These are phyloP conservation scores for Zingel zingel DNA, from an alignment of 2,113 vertebrate genomes.

Conservation along the genomic window DNA sequence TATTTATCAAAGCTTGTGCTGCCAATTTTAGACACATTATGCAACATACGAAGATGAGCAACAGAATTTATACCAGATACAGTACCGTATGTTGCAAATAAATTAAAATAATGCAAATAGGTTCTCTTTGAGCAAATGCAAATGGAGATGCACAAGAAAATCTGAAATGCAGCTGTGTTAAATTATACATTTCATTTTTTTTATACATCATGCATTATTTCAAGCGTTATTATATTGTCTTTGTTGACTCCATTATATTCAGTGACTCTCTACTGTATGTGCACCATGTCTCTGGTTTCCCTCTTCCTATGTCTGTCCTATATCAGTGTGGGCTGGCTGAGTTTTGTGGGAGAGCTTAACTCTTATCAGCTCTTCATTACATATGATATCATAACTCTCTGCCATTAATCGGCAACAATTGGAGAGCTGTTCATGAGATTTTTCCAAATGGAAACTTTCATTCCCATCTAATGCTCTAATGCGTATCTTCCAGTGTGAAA, in stretches of 20 bases:
- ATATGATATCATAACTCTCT: constrained; percentile 45
- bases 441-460: constrained; percentile 49
- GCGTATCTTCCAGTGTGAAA: constrained; percentile 60
- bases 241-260: constrained; percentile 7
- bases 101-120: constrained; percentile 6
- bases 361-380: constrained; percentile 63
- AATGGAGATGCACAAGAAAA: constrained; percentile 27
- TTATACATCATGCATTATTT: constrained; percentile 26
- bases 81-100: constrained; percentile 18
- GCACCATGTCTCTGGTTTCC: background rate
- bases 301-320: constrained; percentile 6
- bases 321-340: constrained; percentile 28
- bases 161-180: constrained; percentile 8
- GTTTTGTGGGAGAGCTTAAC: constrained; percentile 13
- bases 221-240: background rate
- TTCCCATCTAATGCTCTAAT: constrained; percentile 37
- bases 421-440: constrained; percentile 34
- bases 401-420: constrained; percentile 31
- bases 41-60: constrained; percentile 38
- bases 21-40: constrained; percentile 31
- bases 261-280: background rate
- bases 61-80: constrained; percentile 25
- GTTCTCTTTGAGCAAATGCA: constrained; percentile 59
- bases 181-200: constrained; percentile 31
- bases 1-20: constrained; percentile 62